Evolutionary conservation across 1,140 invertebrate species (phyloP).

Genomic region (Drosophila nigromelanica): DNA sequence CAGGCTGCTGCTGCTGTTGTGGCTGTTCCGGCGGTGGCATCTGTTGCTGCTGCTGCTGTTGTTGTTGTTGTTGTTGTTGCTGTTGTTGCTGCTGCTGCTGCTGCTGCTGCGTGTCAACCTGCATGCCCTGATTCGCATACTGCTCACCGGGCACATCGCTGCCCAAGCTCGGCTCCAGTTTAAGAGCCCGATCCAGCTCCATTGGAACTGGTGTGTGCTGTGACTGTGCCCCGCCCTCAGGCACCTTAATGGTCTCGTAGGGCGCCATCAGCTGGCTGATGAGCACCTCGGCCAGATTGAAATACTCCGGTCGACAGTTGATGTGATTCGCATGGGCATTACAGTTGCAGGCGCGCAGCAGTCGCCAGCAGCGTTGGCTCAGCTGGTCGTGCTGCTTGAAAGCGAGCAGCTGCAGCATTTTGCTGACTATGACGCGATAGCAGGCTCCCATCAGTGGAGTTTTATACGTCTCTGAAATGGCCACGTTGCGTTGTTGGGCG

Average conservation of each 20-base stretch:
- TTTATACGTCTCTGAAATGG: conserved; percentile 54
- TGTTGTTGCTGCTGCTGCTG: conserved; percentile 13
- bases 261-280: conserved; percentile 76
- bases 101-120: conserved; percentile 9
- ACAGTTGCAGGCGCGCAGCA: conserved; percentile 65
- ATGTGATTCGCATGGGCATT: conserved; percentile 65
- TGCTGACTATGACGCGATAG: conserved; percentile 67
- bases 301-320: conserved; percentile 67
- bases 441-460: conserved; percentile 73
- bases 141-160: conserved; percentile 19
- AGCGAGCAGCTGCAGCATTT: conserved; percentile 72
- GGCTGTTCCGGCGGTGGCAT: conserved; percentile 12
- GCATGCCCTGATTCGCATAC: conserved; percentile 20
- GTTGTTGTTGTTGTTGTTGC: conserved; percentile 22
- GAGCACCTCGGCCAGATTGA: conserved; percentile 75
- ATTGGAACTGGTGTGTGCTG: conserved; percentile 45
- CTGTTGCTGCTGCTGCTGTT: neutral
- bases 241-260: conserved; percentile 71
- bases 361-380: conserved; percentile 69
- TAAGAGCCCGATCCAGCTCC: conserved; percentile 50
- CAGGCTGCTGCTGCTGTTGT: neutral
- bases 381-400: conserved; percentile 70
- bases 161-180: conserved; percentile 27
- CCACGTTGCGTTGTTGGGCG: conserved; percentile 43
- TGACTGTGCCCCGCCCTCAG: conserved; percentile 15